These are phyloP conservation scores for Conus canariensis DNA, from an alignment of 2,888 invertebrate genomes.

Conservation along the genomic window DNA sequence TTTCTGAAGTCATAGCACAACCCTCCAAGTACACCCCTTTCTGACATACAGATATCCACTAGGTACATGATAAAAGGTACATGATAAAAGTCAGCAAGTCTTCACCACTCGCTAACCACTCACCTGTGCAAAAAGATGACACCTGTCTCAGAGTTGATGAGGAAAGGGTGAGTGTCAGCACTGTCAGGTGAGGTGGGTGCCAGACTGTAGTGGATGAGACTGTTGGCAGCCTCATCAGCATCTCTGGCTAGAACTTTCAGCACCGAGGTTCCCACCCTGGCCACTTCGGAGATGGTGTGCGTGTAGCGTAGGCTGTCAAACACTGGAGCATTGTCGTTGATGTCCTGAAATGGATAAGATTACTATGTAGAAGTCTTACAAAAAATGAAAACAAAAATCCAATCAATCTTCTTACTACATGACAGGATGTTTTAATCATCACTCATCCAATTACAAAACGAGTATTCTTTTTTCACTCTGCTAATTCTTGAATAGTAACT, in stretches of 20 bases:
- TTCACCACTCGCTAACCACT: background rate
- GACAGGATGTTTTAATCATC: no score
- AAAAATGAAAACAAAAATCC: background rate
- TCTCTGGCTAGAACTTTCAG: conserved; percentile 75
- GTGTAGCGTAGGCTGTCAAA: conserved; percentile 71
- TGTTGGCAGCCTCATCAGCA: conserved; percentile 71
- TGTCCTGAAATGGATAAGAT: conserved; percentile 78
- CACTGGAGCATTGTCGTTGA: conserved; percentile 78
- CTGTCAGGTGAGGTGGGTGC: conserved; percentile 73
- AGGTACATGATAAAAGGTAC: no score
- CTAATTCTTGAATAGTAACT: no score
- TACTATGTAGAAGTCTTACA: background rate
- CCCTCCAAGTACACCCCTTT: no score
- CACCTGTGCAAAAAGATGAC: conserved; percentile 80
- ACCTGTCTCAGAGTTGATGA: conserved; percentile 88
- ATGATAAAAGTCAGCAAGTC: no score
- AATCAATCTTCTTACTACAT: no score
- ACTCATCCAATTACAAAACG: no score
- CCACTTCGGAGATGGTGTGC: conserved; percentile 75
- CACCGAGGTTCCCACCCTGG: conserved; percentile 73
- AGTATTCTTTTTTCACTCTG: no score
- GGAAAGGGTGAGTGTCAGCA: conserved; percentile 85
- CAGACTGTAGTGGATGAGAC: conserved; percentile 86
- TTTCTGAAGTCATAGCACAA: no score
- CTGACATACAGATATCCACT: no score